phyloP scores from a whole-genome alignment of 2,113 vertebrate genomes.

The Chitala chitala region DNA sequence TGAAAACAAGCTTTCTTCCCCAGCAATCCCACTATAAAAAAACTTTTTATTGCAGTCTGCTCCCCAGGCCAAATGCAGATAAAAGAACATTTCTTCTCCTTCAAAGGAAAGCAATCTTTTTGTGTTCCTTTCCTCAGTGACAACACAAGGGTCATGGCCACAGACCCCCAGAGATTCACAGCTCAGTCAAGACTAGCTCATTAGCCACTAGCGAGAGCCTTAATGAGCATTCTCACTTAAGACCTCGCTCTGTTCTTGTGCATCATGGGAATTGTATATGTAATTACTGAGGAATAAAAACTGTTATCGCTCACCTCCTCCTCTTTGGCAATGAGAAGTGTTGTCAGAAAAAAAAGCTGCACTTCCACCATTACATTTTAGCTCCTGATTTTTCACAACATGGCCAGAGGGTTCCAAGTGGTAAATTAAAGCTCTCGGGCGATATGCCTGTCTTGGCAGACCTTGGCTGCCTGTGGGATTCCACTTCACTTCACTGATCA shows the following conservation, averaged over 20 bases:
- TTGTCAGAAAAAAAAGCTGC: too few relatives aligned
- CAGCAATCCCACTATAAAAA: not conserved
- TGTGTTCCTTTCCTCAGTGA: not conserved
- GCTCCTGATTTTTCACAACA: conserved; percentile 3
- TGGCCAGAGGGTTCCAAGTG: not conserved
- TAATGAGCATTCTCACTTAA: conserved; percentile 17
- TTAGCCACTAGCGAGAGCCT: conserved; percentile 6
- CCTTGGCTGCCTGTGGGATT: not conserved
- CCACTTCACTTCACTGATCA: conserved; percentile 9
- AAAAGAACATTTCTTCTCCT: not conserved
- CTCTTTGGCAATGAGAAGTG: not conserved
- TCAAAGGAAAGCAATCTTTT: not conserved
- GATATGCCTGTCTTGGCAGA: not conserved
- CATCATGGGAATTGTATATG: not conserved
- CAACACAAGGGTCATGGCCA: not conserved
- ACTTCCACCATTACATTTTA: not conserved
- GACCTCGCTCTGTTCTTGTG: not conserved
- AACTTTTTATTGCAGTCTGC: not conserved
- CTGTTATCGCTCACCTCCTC: not conserved
- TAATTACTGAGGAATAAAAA: not conserved
- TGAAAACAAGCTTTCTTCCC: not conserved
- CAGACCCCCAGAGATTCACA: not conserved
- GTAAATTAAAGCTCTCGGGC: conserved; percentile 12
- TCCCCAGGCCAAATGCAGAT: not conserved
- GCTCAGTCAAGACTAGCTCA: conserved; percentile 13